Evolutionary conservation across 2,113 vertebrate genomes (phyloP).

Genomic region (Cichladusa arquata): DNA sequence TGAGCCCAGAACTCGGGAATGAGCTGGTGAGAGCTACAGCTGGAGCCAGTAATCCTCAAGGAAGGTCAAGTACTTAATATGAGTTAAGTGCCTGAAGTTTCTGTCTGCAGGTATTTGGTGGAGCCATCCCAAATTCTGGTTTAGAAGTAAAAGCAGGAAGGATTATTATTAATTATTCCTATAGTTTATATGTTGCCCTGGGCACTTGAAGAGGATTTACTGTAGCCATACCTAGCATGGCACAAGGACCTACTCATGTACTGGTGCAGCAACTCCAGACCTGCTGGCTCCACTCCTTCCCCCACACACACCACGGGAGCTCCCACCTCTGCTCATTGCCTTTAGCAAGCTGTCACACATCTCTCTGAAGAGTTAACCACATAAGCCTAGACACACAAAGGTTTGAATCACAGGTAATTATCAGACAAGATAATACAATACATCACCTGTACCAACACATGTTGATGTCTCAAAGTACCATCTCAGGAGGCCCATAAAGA

Average conservation of each 20-base stretch:
- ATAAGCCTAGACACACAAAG: background rate
- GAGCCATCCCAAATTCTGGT: background rate
- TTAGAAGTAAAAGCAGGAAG: background rate
- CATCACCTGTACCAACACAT: background rate
- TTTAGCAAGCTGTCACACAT: background rate
- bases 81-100: background rate
- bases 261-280: background rate
- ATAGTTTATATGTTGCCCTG: background rate
- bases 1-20: background rate
- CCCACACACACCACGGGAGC: background rate
- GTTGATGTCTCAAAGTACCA: background rate
- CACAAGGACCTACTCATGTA: background rate
- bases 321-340: background rate
- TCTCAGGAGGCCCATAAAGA: background rate
- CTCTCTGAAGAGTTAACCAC: background rate
- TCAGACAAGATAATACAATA: background rate
- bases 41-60: background rate
- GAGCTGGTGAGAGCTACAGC: background rate
- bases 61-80: background rate
- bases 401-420: conserved; percentile 1
- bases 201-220: background rate
- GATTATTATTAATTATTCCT: background rate
- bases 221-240: background rate
- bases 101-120: background rate
- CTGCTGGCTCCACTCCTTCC: background rate